A percentile compares a stretch with the other conserved stretches of the same genome.
These are phyloP conservation scores for Plemyria rubiginata DNA, from an alignment of 2,888 invertebrate species.

Conservation along the genomic window DNA sequence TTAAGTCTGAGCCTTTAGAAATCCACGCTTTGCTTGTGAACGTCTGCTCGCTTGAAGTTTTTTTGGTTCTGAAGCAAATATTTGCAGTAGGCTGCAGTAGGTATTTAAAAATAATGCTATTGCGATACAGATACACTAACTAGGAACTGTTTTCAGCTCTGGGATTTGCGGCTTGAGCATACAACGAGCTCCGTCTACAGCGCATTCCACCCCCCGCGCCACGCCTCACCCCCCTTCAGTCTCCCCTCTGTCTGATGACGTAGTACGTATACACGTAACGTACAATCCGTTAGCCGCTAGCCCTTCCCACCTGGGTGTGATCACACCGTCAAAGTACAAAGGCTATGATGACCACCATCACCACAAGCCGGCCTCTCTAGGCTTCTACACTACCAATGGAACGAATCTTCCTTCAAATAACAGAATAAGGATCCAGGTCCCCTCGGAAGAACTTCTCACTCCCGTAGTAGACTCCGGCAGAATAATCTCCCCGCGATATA, in stretches of 20 bases:
- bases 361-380: constrained; percentile 73
- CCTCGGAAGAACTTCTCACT: constrained; percentile 87
- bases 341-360: constrained; percentile 68
- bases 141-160: constrained; percentile 62
- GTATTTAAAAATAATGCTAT: not conserved
- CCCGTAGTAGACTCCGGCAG: constrained; percentile 87
- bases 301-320: constrained; percentile 80
- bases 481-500: constrained; percentile 70
- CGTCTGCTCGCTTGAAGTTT: constrained; percentile 2
- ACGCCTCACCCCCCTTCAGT: constrained; percentile 87
- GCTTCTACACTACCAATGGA: constrained; percentile 83
- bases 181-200: constrained; percentile 81
- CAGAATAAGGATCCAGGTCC: constrained; percentile 90
- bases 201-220: constrained; percentile 87
- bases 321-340: constrained; percentile 73
- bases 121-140: not conserved
- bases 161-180: constrained; percentile 81
- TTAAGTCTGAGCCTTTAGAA: constrained; percentile 22
- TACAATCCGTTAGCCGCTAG: constrained; percentile 86
- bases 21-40: constrained; percentile 8
- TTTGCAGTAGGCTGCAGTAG: not conserved
- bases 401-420: constrained; percentile 86
- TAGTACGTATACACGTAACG: constrained; percentile 92
- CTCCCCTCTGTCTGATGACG: constrained; percentile 86
- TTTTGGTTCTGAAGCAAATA: not conserved